phyloP scores from a whole-genome alignment of 2,888 invertebrate genomes.

The Mesopsocus fuscifrons region DNA sequence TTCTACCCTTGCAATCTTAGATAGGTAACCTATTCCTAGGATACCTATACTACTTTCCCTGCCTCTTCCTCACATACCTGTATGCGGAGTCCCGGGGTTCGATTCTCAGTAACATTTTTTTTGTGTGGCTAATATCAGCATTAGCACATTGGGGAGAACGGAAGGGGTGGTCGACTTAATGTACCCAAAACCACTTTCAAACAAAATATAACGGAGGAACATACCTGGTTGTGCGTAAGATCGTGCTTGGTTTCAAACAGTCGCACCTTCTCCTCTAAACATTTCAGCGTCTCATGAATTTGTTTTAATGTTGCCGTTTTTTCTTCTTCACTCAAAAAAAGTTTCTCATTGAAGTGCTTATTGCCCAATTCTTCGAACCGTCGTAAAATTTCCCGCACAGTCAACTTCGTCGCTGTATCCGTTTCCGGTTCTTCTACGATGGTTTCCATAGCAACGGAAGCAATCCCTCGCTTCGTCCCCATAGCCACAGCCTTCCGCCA shows the following conservation, averaged over 20 bases:
- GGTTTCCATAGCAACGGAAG: conserved; percentile 41
- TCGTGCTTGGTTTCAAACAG: conserved; percentile 12
- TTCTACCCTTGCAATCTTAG: too few species aligned
- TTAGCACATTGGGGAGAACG: too few species aligned
- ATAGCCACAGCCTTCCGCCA: conserved; percentile 9
- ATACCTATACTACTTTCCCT: too few species aligned
- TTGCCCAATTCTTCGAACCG: conserved; percentile 50
- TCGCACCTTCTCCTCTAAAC: conserved; percentile 27
- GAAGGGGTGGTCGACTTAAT: too few species aligned
- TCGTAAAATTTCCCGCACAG: conserved; percentile 63
- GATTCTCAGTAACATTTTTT: too few species aligned
- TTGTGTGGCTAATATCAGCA: too few species aligned
- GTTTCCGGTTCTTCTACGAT: conserved; percentile 50
- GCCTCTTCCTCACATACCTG: too few species aligned
- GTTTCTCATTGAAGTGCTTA: conserved; percentile 10
- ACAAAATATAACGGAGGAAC: background rate
- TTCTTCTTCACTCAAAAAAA: conserved; percentile 12
- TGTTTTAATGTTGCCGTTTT: conserved; percentile 26
- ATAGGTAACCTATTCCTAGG: too few species aligned
- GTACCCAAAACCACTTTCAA: too few species aligned
- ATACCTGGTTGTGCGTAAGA: background rate
- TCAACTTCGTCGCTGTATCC: conserved; percentile 51
- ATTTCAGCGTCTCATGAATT: conserved; percentile 26
- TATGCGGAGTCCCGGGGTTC: too few species aligned
- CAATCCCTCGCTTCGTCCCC: conserved; percentile 9